Base-by-base conservation (phyloP, 2,797 vertebrate species). In the Siniperca scherzeri region DNA sequence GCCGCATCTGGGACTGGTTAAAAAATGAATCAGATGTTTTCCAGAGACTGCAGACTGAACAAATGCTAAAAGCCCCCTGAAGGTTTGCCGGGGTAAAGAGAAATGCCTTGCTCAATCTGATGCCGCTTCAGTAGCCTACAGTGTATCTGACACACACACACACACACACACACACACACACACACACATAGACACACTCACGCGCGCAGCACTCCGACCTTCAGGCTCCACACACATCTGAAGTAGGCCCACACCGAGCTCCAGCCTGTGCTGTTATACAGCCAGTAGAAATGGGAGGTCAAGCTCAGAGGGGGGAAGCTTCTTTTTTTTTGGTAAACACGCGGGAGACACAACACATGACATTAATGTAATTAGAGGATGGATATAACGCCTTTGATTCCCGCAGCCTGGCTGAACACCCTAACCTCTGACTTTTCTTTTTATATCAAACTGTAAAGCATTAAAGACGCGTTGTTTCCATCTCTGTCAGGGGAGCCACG, bases 11-110 rank as follows among this genome's bases (percentile, higher is more conserved):
- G 96, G 94, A 91, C 92, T 92, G 95, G 91, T 96, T 96, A 97
- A 77, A 97, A 96, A 96, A 96, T 95, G 95, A 97, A 96, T 97
- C 97, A 96, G 96, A 97, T 97, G 97, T 96, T 96, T 96, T 95
- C 95, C 94, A 95, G 94, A 95, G 91, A 89, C 92, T 88, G 95
- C 94, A 96, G 96, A 96, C 96, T 94, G 95, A 96, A 95, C 96
- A 96, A 94, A 96, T 96, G 96, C 93, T 96, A 94, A 94, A 96
- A 96, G 91, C 94, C 95, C 96, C 95, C 96, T 95, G 94, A 96
- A 97, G 96, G 94, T 96, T 96, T 94, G 90, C 91, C 91, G 92
- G 89, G 92, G 92, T 92, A 94, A 87, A 93, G 92, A 94, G 89
- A 94, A 94, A 91, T 94, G 94, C 94, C 92, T 93, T 87, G 91